A percentile compares a stretch with the other conserved stretches of the same genome.
Evolutionary conservation across 2,113 vertebrate species (phyloP).

Genomic region (Sterrhoptilus dennistouni): DNA sequence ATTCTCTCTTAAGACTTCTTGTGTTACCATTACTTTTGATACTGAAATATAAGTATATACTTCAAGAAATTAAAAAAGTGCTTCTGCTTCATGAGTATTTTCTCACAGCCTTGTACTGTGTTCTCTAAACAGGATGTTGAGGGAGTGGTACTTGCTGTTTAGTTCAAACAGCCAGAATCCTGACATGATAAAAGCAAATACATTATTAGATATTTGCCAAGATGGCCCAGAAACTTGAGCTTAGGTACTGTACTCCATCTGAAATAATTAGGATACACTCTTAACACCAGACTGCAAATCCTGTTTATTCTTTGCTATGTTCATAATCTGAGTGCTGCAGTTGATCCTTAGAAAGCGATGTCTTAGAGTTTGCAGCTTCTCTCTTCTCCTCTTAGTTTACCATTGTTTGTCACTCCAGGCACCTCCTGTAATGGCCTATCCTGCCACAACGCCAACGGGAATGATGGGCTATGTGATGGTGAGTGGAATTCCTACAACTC

Average conservation of each 20-base stretch:
- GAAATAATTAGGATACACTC: not conserved
- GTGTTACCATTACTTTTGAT: not conserved
- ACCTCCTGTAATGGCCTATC: constrained; percentile 93
- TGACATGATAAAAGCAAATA: not conserved
- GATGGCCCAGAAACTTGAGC: not conserved
- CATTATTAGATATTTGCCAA: not conserved
- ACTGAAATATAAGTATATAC: not conserved
- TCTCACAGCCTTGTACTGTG: not conserved
- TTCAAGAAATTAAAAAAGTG: not conserved
- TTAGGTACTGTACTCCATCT: not conserved
- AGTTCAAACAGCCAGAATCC: not conserved
- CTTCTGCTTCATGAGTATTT: not conserved
- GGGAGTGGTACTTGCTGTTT: not conserved
- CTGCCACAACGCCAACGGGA: constrained; percentile 92
- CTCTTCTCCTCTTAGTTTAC: constrained; percentile 25
- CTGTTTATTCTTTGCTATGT: constrained; percentile 36
- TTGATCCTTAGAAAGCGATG: constrained; percentile 2
- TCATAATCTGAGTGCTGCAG: not conserved
- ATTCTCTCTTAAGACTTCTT: not conserved
- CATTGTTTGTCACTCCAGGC: constrained; percentile 76
- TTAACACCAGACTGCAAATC: not conserved
- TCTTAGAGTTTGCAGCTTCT: not conserved
- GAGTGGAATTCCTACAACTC: constrained; percentile 61
- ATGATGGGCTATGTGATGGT: constrained; percentile 94
- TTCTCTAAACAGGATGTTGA: not conserved